phyloP scores from a whole-genome alignment of 1,140 invertebrate genomes.

The Achroia grisella region DNA sequence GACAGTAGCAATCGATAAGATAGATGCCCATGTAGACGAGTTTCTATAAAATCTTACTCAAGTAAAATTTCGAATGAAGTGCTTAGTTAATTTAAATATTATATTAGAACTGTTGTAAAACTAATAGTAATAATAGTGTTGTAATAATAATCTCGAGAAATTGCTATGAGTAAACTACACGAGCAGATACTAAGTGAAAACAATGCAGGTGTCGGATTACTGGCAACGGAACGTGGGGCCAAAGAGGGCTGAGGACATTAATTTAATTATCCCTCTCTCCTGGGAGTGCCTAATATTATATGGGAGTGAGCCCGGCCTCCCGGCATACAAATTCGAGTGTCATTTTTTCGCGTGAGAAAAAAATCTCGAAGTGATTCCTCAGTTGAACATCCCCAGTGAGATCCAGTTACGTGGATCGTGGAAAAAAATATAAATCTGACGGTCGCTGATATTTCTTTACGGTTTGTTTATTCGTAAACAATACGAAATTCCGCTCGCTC shows the following conservation, averaged over 20 bases:
- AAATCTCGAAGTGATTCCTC: conserved; percentile 64
- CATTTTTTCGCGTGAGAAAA: conserved; percentile 71
- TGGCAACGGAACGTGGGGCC: conserved; percentile 42
- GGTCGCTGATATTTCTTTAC: conserved; percentile 9
- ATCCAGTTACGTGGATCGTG: conserved; percentile 49
- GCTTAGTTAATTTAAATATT: too few relatives aligned
- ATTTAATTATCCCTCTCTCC: conserved; percentile 72
- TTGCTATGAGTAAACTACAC: too few relatives aligned
- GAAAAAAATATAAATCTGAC: conserved; percentile 51
- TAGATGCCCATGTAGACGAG: too few relatives aligned
- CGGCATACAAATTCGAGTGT: conserved; percentile 55
- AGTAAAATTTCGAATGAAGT: too few relatives aligned
- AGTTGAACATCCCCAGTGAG: conserved; percentile 41
- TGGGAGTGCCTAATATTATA: conserved; percentile 68
- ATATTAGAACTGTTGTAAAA: too few relatives aligned
- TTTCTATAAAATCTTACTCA: too few relatives aligned
- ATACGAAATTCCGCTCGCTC: too few relatives aligned
- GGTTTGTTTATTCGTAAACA: background rate
- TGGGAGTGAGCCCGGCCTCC: conserved; percentile 39
- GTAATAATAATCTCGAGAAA: too few relatives aligned
- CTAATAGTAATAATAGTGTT: too few relatives aligned
- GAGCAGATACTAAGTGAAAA: conserved; percentile 28
- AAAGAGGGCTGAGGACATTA: conserved; percentile 67
- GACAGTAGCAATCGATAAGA: too few relatives aligned
- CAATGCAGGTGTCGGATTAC: conserved; percentile 69